Percentiles rank a stretch among this genome's conserved stretches.
These are phyloP conservation scores for Drosophila busckii DNA, from an alignment of 1,140 invertebrate species.

Conservation along the genomic window DNA sequence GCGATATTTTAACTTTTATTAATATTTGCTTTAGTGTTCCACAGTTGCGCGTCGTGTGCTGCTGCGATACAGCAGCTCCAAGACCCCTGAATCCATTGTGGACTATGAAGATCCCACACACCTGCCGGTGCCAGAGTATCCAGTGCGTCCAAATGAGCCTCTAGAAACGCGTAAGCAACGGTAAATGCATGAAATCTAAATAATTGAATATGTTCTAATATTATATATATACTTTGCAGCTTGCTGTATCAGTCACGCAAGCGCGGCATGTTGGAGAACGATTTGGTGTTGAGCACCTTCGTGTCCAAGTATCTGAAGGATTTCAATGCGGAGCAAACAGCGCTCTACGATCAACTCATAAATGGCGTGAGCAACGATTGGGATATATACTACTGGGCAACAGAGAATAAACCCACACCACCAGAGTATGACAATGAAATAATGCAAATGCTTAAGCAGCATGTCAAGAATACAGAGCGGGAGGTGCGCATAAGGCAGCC, in stretches of 20 bases:
- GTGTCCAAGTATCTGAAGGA: conserved; percentile 88
- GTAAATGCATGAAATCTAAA: conserved; percentile 34
- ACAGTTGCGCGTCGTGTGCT: conserved; percentile 18
- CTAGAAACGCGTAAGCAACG: conserved; percentile 60
- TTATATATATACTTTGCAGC: conserved; percentile 79
- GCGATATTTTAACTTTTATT: background rate
- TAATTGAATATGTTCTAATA: background rate
- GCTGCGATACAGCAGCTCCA: conserved; percentile 22
- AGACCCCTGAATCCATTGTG: conserved; percentile 48
- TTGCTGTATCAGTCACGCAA: conserved; percentile 97
- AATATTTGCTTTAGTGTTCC: conserved; percentile 1
- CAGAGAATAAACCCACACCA: conserved; percentile 88
- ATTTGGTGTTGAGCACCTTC: conserved; percentile 95
- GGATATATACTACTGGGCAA: conserved; percentile 98
- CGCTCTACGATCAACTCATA: conserved; percentile 93
- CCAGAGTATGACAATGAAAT: conserved; percentile 92
- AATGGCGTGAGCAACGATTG: conserved; percentile 97
- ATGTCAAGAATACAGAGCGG: conserved; percentile 88
- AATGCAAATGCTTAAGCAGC: conserved; percentile 91
- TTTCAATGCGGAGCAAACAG: conserved; percentile 87
- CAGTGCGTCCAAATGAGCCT: conserved; percentile 52
- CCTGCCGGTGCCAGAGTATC: conserved; percentile 65
- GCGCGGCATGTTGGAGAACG: conserved; percentile 98
- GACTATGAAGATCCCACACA: conserved; percentile 66
- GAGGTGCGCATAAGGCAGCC: conserved; percentile 85